A percentile compares a stretch with the other conserved stretches of the same genome.
Conservation (phyloP, 2,888 invertebrate species). For the Luffia ferchaultella region DNA sequence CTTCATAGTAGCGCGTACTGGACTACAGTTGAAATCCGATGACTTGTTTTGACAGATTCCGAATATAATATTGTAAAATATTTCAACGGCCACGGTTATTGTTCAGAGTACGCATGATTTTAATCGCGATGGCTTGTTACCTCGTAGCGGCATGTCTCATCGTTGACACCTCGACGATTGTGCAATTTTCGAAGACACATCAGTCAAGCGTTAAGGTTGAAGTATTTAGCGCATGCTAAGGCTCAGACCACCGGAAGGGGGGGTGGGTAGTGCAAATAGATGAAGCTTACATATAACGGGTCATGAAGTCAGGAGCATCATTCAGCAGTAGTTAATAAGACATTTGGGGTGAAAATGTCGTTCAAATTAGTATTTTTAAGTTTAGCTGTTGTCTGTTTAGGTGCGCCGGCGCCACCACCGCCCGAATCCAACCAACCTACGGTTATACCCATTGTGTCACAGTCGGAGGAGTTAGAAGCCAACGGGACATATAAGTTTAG, state of each 20-base stretch:
- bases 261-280: conserved; percentile 61
- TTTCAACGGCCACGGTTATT: conserved; percentile 18
- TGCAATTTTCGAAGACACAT: conserved; percentile 60
- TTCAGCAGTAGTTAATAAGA: conserved; percentile 23
- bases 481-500: conserved; percentile 64
- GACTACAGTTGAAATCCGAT: neutral
- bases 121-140: conserved; percentile 36
- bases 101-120: conserved; percentile 14
- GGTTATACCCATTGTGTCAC: conserved; percentile 57
- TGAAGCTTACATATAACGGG: conserved; percentile 58
- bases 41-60: neutral
- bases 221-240: conserved; percentile 58
- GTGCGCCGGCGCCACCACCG: conserved; percentile 32
- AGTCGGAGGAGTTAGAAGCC: conserved; percentile 55
- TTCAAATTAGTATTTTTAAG: conserved; percentile 7
- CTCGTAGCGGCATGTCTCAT: conserved; percentile 35
- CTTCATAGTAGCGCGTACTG: neutral
- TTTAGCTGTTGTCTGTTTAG: conserved; percentile 20
- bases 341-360: conserved; percentile 3
- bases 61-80: conserved; percentile 15
- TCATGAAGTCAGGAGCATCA: conserved; percentile 51
- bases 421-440: conserved; percentile 36
- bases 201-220: conserved; percentile 60
- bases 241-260: conserved; percentile 46
- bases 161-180: conserved; percentile 55